Conservation (phyloP, 2,113 vertebrate species). For the Vicugna pacos region DNA sequence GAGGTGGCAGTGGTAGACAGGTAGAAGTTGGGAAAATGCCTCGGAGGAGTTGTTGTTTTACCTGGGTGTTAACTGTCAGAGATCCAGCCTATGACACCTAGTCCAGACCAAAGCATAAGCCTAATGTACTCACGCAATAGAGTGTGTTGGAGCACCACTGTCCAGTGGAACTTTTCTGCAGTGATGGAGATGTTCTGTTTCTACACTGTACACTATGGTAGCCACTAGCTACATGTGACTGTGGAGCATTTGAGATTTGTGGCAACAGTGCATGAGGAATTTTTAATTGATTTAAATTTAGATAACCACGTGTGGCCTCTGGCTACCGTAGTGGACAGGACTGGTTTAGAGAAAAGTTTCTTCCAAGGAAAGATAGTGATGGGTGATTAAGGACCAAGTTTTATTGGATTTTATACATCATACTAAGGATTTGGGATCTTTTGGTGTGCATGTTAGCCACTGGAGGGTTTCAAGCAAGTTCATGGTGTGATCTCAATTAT, state of each 20-base stretch:
- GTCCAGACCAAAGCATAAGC: background rate
- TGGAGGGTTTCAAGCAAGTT: background rate
- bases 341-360: background rate
- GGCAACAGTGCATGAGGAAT: background rate
- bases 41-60: background rate
- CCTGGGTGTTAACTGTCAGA: background rate
- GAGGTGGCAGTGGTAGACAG: no score
- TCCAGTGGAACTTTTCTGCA: accelerated
- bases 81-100: background rate
- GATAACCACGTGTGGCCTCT: background rate
- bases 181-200: background rate
- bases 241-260: background rate
- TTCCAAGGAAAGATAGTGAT: background rate
- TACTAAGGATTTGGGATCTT: background rate
- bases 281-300: background rate
- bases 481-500: background rate
- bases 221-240: background rate
- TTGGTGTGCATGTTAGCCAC: background rate
- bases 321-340: no score
- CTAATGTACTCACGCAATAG: accelerated
- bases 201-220: accelerated
- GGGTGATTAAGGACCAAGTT: accelerated
- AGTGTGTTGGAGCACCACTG: background rate
- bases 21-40: background rate
- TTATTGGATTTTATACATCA: background rate